Conservation (phyloP, 2,113 vertebrate genomes). For the Rhinichthys klamathensis region DNA sequence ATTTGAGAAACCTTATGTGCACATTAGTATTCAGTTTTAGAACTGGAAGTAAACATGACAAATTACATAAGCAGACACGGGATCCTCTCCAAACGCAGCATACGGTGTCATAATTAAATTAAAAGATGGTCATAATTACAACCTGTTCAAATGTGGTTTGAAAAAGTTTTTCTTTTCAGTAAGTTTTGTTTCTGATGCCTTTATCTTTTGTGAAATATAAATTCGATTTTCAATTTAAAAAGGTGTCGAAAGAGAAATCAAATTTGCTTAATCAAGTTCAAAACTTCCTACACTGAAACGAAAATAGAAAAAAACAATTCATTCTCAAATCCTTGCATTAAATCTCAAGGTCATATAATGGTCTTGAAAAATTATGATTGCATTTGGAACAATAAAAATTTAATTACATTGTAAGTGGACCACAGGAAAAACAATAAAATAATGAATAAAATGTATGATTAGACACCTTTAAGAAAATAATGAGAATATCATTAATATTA, state of each 20-base stretch:
- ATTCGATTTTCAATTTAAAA: background rate
- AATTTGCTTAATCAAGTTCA: background rate
- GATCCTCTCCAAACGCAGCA: slow-evolving; percentile 51
- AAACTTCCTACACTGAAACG: background rate
- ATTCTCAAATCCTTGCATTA: background rate
- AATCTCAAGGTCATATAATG: background rate
- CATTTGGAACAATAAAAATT: background rate
- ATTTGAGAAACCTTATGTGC: slow-evolving; percentile 7
- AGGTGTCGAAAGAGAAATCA: background rate
- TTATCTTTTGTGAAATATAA: slow-evolving; percentile 4
- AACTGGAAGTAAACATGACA: slow-evolving; percentile 50
- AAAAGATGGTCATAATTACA: slow-evolving; percentile 49
- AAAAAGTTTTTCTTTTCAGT: background rate
- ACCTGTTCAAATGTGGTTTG: slow-evolving; percentile 29
- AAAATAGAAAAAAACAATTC: background rate
- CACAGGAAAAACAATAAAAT: background rate
- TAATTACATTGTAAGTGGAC: background rate
- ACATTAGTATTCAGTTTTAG: slow-evolving; percentile 46
- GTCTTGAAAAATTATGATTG: background rate
- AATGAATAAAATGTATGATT: background rate
- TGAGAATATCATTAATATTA: background rate
- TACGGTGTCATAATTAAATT: slow-evolving; percentile 54
- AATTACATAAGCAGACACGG: slow-evolving; percentile 50
- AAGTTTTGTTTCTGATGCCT: slow-evolving; percentile 13
- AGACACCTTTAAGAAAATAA: background rate